Conservation (phyloP, 92 coral and sea anemone genomes). For the Epizoanthus stellaris region DNA sequence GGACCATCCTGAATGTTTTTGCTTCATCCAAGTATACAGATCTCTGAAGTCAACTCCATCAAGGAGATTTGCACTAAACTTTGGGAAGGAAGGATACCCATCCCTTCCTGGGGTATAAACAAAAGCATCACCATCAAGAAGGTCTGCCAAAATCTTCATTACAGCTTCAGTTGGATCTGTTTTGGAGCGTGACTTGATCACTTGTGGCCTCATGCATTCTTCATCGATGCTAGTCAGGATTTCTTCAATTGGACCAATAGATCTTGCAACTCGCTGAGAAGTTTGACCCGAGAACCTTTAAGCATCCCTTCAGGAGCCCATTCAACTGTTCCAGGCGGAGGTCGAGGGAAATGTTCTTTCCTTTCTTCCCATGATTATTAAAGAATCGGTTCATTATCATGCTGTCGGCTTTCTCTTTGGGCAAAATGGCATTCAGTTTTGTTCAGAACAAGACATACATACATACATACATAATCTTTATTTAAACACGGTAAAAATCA, state of each 20-base stretch:
- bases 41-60: no score
- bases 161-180: no score
- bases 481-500: no score
- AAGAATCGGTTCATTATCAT: constrained; percentile 32
- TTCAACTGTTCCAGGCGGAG: constrained; percentile 28
- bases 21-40: neutral
- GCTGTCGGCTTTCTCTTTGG: constrained; percentile 42
- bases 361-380: constrained; percentile 42
- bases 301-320: constrained; percentile 11
- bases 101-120: no score
- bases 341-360: constrained; percentile 43
- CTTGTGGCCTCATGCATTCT: no score
- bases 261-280: constrained; percentile 34
- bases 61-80: no score
- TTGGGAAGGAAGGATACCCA: no score
- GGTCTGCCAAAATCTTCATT: no score
- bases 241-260: constrained; percentile 10
- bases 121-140: no score
- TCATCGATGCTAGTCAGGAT: neutral
- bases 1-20: neutral
- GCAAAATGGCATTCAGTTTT: constrained; percentile 30
- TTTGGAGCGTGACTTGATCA: no score
- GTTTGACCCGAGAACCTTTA: constrained; percentile 36
- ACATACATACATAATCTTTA: no score
- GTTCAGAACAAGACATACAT: no score